Percentiles rank a stretch among this genome's conserved stretches.
Evolutionary conservation across 2,888 invertebrate species (phyloP).

Genomic region (Physocephala rufipes): DNA sequence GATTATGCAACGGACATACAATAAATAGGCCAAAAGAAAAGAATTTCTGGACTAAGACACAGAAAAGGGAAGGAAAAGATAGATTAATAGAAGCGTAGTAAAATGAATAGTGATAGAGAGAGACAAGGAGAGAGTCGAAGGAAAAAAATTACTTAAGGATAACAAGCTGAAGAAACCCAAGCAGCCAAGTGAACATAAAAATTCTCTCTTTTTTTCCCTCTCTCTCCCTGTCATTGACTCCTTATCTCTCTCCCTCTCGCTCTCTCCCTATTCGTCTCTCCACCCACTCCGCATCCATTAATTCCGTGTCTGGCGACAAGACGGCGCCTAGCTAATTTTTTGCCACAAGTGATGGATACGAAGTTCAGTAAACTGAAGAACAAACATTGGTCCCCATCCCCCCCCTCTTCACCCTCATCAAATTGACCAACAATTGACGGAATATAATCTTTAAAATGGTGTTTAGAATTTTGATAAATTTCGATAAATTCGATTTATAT

Average conservation of each 20-base stretch:
- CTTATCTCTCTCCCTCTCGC: too few species aligned
- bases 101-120: too few species aligned
- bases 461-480: slow-evolving; percentile 19
- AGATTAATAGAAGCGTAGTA: too few species aligned
- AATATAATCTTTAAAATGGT: slow-evolving; percentile 21
- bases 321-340: slow-evolving; percentile 17
- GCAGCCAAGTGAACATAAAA: neutral
- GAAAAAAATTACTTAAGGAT: neutral
- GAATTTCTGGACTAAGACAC: slow-evolving; percentile 16
- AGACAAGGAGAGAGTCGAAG: slow-evolving; percentile 8
- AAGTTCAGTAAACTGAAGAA: slow-evolving; percentile 13
- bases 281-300: too few species aligned
- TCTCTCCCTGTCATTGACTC: too few species aligned
- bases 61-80: slow-evolving; percentile 20
- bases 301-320: slow-evolving; percentile 18
- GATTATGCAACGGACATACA: too few species aligned
- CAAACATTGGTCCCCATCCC: too few species aligned
- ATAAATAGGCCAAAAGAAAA: too few species aligned
- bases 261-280: too few species aligned
- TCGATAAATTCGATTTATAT: too few species aligned
- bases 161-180: neutral
- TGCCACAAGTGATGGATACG: neutral
- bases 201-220: neutral
- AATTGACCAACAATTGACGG: too few species aligned
- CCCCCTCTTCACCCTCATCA: too few species aligned